Base-by-base conservation (phyloP, 2,797 vertebrate species). In the Girardinus metallicus region DNA sequence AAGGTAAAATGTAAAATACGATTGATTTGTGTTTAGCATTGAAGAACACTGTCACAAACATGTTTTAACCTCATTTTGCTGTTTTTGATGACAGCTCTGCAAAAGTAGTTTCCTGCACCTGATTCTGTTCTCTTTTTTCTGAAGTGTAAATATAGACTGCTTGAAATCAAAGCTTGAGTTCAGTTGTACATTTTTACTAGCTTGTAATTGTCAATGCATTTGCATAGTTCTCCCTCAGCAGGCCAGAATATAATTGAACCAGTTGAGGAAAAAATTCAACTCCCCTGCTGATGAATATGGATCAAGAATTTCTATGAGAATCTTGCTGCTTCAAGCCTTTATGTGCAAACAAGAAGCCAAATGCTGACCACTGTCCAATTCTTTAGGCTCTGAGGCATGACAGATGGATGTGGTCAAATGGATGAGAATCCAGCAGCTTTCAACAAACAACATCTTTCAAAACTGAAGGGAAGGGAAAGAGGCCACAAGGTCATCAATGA, bases 91-190 rank as follows among this genome's bases (percentile, higher is more conserved):
- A 66, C 1, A 43, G n/a, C 43, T 43, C 12, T 26, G 15, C 43
- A 39, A 51, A 29, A 43, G 31, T 10, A 68, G 53, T 29, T 66
- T 60, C 29, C 11, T 73, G 9, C 71, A 39, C 34, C 57, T 44
- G 29, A 57, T 76, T 21, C 26, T 55, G 55, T 79, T 76, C 51
- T 21, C 16, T 68, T 5, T 13, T 78, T 11, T 26, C 39, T 43
- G 66, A 70, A 12, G 39, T 70, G 23, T 72, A 77, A 64, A 53
- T 51, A 18, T 47, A 72, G 55, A 75, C 74, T 72, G 34, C 31
- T 75, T 80, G 10, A 26, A 66, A 73, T 53, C 44, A 39, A 70
- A 70, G 23, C 36, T 26, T 21, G 47, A 39, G 64, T 77, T 16
- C 44, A 66, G 4, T 34, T 53, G 23, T 34, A 23, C 4, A 10